phyloP scores from a whole-genome alignment of 2,888 invertebrate species.

The Linyphia triangularis region DNA sequence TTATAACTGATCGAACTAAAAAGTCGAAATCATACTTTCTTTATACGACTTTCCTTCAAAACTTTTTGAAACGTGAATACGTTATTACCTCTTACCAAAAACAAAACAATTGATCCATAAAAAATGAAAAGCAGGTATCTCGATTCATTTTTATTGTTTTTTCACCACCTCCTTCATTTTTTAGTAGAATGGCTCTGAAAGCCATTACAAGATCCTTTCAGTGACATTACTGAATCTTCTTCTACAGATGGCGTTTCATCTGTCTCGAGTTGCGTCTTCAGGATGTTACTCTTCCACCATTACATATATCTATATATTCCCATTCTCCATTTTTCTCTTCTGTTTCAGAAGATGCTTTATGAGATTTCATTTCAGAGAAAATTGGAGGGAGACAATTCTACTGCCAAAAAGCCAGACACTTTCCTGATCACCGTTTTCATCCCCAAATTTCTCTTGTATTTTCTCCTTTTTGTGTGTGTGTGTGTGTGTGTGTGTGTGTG shows the following conservation, averaged over 20 bases:
- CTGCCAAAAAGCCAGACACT: constrained; percentile 61
- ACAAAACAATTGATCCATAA: background rate
- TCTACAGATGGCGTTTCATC: constrained; percentile 71
- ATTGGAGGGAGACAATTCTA: constrained; percentile 69
- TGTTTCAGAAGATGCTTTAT: constrained; percentile 63
- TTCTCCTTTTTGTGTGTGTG: background rate
- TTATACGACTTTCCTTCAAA: background rate
- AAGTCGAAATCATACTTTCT: no score
- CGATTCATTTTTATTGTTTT: background rate
- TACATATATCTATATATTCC: constrained; percentile 53
- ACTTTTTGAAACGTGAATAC: background rate
- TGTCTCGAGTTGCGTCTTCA: constrained; percentile 62
- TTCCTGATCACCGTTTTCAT: constrained; percentile 70
- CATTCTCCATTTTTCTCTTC: constrained; percentile 10
- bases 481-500: background rate
- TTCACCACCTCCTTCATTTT: constrained; percentile 16
- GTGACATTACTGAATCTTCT: constrained; percentile 71
- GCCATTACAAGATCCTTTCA: constrained; percentile 72
- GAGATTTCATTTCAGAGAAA: constrained; percentile 74
- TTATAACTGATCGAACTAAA: no score
- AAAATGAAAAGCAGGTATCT: constrained; percentile 3
- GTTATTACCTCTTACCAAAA: background rate
- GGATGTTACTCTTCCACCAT: constrained; percentile 60
- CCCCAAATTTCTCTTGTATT: constrained; percentile 7
- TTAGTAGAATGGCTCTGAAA: constrained; percentile 58